Conservation (phyloP, 35 echinoderm and acorn worm genomes). For the Heliocidaris erythrogramma region DNA sequence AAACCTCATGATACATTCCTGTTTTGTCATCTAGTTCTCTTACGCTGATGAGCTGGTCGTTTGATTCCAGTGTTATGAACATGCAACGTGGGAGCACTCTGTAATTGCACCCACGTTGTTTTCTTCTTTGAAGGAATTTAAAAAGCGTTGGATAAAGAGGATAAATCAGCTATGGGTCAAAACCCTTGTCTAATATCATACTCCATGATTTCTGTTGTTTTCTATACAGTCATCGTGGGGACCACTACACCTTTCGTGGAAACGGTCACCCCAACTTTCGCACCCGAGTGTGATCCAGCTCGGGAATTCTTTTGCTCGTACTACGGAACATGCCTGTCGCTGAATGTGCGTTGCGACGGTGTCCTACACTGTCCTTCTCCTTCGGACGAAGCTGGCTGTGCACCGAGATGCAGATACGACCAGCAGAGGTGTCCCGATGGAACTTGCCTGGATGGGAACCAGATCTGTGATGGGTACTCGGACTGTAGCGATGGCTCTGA, state of each 20-base stretch:
- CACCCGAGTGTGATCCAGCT: neutral
- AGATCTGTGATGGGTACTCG: neutral
- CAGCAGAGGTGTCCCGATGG: slow-evolving; percentile 31
- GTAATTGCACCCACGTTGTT: neutral
- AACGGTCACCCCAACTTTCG: neutral
- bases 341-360: slow-evolving; percentile 7
- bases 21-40: neutral
- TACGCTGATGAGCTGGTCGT: neutral
- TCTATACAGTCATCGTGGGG: neutral
- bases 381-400: slow-evolving; percentile 13
- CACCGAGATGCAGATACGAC: neutral
- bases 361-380: neutral
- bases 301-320: neutral
- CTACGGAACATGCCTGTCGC: neutral
- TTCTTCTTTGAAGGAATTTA: neutral
- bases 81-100: neutral
- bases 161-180: neutral
- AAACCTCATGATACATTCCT: neutral
- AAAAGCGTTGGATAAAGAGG: neutral
- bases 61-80: neutral
- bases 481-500: slow-evolving; percentile 30
- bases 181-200: neutral
- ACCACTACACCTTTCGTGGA: neutral
- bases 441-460: neutral
- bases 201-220: neutral